phyloP scores from a whole-genome alignment of 2,797 vertebrate genomes.

The Siniperca scherzeri region DNA sequence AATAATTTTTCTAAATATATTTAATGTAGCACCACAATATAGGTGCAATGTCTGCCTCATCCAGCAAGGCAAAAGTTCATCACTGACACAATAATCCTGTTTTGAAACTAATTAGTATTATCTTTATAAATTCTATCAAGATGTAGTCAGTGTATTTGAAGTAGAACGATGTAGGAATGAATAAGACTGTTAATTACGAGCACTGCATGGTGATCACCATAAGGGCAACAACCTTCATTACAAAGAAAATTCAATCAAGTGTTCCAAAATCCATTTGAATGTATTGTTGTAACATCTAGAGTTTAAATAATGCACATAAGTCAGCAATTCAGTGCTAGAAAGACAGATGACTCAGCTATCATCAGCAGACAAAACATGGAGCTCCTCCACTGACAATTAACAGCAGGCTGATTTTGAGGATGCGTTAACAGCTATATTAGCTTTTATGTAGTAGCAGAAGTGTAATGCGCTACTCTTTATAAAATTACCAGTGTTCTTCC shows the following conservation, averaged over 20 bases:
- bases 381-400: neutral
- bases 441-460: neutral
- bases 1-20: neutral
- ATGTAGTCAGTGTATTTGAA: neutral
- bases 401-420: neutral
- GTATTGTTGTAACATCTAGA: neutral
- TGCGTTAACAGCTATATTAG: neutral
- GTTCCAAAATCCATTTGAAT: neutral
- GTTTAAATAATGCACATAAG: neutral
- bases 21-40: neutral
- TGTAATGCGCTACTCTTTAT: neutral
- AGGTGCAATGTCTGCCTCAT: neutral
- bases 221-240: too few species aligned
- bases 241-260: neutral
- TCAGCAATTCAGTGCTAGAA: neutral
- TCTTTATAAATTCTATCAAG: neutral
- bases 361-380: neutral
- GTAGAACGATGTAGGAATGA: neutral
- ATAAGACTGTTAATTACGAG: neutral
- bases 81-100: neutral
- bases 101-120: neutral
- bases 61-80: neutral
- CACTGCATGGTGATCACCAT: too few species aligned
- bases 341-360: neutral
- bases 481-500: neutral